phyloP scores from a whole-genome alignment of 2,888 invertebrate genomes.

The Drosophila paranaensis region DNA sequence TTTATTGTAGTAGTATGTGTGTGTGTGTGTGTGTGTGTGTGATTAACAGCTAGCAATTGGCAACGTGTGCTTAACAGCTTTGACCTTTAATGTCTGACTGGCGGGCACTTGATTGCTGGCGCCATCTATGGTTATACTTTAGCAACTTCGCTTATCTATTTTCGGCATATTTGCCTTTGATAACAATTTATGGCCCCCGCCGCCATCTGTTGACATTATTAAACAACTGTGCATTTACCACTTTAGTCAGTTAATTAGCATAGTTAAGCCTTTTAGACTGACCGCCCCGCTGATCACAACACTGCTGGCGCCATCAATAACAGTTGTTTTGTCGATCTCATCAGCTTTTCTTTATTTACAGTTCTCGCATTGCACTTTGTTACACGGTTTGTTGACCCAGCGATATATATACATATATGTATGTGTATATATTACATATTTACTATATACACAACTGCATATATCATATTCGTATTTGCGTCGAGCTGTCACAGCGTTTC shows the following conservation, averaged over 20 bases:
- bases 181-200: background rate
- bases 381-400: conserved; percentile 19
- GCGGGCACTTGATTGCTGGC: conserved; percentile 10
- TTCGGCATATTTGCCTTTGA: background rate
- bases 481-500: conserved; percentile 15
- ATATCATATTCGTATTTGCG: background rate
- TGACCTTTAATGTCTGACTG: conserved; percentile 14
- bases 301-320: conserved; percentile 8
- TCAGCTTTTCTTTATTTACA: background rate
- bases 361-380: conserved; percentile 1
- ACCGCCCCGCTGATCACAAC: background rate
- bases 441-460: conserved; percentile 5
- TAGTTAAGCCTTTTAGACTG: conserved; percentile 16
- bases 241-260: background rate
- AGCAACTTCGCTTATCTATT: background rate
- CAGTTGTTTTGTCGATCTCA: too few species aligned
- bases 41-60: conserved; percentile 12
- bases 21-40: background rate
- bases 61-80: conserved; percentile 10
- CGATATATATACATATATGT: background rate
- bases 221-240: background rate
- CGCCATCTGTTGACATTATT: background rate
- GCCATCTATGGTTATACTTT: background rate
- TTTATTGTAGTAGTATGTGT: conserved; percentile 3
- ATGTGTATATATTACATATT: background rate